These are phyloP conservation scores for Paraescarpia echinospica DNA, from an alignment of 1,140 invertebrate genomes.

Conservation along the genomic window DNA sequence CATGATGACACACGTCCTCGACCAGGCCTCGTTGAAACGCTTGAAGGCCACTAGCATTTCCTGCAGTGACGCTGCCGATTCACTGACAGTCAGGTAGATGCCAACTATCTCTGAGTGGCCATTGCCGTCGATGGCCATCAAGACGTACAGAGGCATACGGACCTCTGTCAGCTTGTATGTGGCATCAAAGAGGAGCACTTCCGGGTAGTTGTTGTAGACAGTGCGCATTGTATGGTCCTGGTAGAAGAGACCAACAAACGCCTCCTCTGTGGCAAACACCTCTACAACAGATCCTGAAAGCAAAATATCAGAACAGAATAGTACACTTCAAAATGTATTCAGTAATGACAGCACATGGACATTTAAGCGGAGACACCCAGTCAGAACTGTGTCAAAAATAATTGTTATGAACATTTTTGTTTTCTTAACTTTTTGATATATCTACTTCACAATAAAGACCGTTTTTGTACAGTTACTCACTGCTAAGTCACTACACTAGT, in stretches of 20 bases:
- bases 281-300: too few relatives aligned
- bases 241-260: neutral
- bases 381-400: too few relatives aligned
- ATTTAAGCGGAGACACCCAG: too few relatives aligned
- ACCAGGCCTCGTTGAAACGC: neutral
- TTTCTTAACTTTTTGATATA: too few relatives aligned
- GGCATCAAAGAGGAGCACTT: neutral
- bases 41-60: neutral
- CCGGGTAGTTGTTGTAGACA: neutral
- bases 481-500: too few relatives aligned
- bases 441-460: too few relatives aligned
- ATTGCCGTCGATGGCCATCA: slow-evolving; percentile 11
- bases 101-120: neutral
- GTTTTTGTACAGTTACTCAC: too few relatives aligned
- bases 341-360: too few relatives aligned
- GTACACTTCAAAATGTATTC: too few relatives aligned
- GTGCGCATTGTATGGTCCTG: too few relatives aligned
- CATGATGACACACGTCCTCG: neutral
- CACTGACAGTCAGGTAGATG: neutral
- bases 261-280: neutral
- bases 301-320: too few relatives aligned
- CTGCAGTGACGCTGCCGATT: neutral
- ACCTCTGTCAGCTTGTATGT: neutral
- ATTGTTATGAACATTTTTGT: too few relatives aligned
- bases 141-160: neutral